Percentiles rank a stretch among this genome's conserved stretches.
Conservation (phyloP, 2,888 invertebrate species). For the Penaeus monodon region DNA sequence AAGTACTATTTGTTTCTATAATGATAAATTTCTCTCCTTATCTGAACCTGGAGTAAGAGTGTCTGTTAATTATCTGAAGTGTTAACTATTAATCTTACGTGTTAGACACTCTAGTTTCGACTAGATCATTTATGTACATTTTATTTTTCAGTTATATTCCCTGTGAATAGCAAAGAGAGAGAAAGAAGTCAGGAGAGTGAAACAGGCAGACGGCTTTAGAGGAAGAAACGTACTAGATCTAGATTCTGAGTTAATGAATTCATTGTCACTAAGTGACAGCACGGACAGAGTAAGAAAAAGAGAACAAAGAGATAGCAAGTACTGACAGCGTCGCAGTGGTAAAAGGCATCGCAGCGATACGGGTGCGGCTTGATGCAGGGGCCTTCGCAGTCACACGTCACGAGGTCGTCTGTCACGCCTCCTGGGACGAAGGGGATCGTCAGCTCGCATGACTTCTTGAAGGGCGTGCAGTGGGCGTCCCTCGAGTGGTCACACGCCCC, state of each 20-base stretch:
- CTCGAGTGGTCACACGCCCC: slow-evolving; percentile 59
- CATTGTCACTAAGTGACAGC: background rate
- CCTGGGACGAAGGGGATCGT: slow-evolving; percentile 22
- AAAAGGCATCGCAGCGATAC: slow-evolving; percentile 52
- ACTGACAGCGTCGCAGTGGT: slow-evolving; percentile 56
- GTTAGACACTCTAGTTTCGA: no score
- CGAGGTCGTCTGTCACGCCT: slow-evolving; percentile 30
- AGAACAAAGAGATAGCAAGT: background rate
- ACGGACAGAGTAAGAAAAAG: background rate
- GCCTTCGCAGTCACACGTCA: slow-evolving; percentile 61
- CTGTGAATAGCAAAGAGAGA: no score
- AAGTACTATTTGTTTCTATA: no score
- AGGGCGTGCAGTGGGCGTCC: slow-evolving; percentile 45
- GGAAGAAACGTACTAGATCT: background rate
- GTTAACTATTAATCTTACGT: no score
- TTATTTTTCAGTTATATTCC: no score
- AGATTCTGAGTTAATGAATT: background rate
- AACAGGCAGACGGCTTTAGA: no score
- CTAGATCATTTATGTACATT: no score
- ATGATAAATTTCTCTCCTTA: no score
- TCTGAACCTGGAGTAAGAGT: no score
- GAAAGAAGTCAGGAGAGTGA: no score
- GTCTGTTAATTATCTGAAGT: no score
- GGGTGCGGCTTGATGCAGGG: slow-evolving; percentile 61
- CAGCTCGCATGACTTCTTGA: slow-evolving; percentile 36